These are phyloP conservation scores for Atherinomorus stipes DNA, from an alignment of 2,113 vertebrate species.

Conservation along the genomic window DNA sequence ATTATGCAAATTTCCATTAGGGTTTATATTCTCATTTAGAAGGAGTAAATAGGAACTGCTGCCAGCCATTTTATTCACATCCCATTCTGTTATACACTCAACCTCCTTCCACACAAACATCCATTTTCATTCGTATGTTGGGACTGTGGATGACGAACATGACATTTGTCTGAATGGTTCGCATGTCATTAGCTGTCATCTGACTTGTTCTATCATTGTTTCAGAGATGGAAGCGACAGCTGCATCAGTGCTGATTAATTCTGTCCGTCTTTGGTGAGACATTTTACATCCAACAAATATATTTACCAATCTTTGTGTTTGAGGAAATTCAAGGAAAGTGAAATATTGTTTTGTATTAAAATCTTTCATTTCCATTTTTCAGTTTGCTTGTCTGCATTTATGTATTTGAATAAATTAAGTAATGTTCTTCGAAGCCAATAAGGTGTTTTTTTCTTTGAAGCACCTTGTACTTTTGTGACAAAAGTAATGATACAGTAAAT, in stretches of 20 bases:
- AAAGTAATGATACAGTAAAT: too few relatives aligned
- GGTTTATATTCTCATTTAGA: conserved; percentile 19
- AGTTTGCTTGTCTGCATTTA: too few relatives aligned
- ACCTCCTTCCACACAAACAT: conserved; percentile 5
- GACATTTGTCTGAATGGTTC: conserved; percentile 54
- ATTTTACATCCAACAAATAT: too few relatives aligned
- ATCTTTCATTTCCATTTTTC: too few relatives aligned
- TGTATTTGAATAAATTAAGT: too few relatives aligned
- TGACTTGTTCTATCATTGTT: conserved; percentile 35
- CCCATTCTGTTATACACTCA: background rate
- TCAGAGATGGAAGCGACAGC: conserved; percentile 10
- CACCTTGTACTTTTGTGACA: too few relatives aligned
- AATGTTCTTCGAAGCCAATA: too few relatives aligned
- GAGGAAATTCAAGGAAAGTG: background rate
- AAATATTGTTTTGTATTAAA: conserved; percentile 14
- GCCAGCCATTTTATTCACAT: background rate
- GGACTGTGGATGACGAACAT: conserved; percentile 7
- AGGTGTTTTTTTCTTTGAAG: too few relatives aligned
- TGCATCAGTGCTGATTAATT: conserved; percentile 23
- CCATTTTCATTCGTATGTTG: conserved; percentile 28
- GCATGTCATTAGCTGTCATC: conserved; percentile 41
- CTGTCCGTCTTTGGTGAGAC: background rate
- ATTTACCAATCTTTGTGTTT: background rate
- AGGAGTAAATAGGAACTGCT: conserved; percentile 3
- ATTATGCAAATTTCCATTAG: conserved; percentile 32